Evolutionary conservation across 2,888 invertebrate genomes (phyloP).

Genomic region (Latheticus oryzae): DNA sequence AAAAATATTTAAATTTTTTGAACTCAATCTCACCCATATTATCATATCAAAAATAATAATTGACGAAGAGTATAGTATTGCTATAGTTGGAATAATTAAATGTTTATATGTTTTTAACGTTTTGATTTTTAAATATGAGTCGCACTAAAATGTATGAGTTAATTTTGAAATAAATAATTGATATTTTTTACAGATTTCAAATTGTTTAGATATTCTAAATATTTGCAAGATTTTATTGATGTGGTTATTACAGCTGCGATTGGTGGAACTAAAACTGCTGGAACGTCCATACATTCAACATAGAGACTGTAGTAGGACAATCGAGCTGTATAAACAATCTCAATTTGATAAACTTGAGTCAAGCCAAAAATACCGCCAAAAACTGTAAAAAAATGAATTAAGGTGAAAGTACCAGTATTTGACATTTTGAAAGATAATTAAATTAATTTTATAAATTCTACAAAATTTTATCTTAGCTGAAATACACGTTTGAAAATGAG

Average conservation of each 20-base stretch:
- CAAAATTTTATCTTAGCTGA: too few species aligned
- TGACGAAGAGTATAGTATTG: too few species aligned
- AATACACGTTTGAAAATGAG: not conserved
- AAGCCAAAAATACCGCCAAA: slow-evolving; percentile 10
- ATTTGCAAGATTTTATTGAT: not conserved
- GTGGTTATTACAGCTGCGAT: not conserved
- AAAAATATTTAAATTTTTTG: not conserved
- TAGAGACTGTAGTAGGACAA: slow-evolving; percentile 2
- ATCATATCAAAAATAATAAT: slow-evolving; percentile 4
- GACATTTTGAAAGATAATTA: too few species aligned
- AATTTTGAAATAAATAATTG: too few species aligned
- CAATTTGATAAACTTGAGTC: slow-evolving; percentile 7
- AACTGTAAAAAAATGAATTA: too few species aligned
- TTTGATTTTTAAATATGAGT: too few species aligned
- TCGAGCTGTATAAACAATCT: slow-evolving; percentile 10
- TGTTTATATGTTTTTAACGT: slow-evolving; percentile 1
- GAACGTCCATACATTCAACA: slow-evolving; percentile 13
- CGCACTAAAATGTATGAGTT: too few species aligned
- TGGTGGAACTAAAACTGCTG: slow-evolving; percentile 6
- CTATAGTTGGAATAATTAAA: not conserved
- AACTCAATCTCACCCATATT: slow-evolving; percentile 4
- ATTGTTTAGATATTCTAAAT: slow-evolving; percentile 1
- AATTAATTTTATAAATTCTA: too few species aligned
- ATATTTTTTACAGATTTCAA: too few species aligned
- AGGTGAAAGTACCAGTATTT: too few species aligned